Evolutionary conservation across 2,888 invertebrate species (phyloP), one percentile per base, ranked within the genome.

Genomic region (Ischnus inquisitorius): DNA sequence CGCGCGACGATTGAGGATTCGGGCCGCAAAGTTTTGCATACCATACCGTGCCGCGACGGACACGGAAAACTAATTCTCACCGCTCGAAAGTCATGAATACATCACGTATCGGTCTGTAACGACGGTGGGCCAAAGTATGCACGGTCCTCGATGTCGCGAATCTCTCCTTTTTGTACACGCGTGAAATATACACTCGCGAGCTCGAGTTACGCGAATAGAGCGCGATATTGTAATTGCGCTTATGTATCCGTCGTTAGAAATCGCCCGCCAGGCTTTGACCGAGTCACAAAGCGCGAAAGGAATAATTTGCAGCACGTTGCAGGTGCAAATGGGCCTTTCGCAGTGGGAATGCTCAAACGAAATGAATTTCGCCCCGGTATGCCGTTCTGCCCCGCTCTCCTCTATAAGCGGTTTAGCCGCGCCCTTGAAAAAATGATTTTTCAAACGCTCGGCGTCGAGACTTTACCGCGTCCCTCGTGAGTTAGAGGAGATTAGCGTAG

Each of bases 31-130:
- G 88, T 90, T 92, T 92, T 90, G 90, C 92, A 91, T 91, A 88
- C 86, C 88, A 88, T 90, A 89, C 89, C 88, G 88, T 90, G 90
- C 90, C 90, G 88, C 90, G 90, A 91, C 92, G 88, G 89, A 87
- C 90, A 90, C 88, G 90, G 91, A 92, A 93, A 92, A 91, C 90
- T 92, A 92, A 93, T 92, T 92, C 90, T 88, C 90, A 85, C 89
- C 86, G 60, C 28, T 84, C 87, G 87, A 88, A 89, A 90, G 88
- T 81, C 82, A 81, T 68, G 75, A 78, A 84, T 85, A 79, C 76
- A 62, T 75, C 84, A 84, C 84, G 79, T 82, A 74, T 65, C 48
- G 79, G 71, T 74, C 65, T 79, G 74, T 75, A 84, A 82, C 67
- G 72, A 74, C 34, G 57, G 62, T 78, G 39, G 54, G 34, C 39